Conservation (phyloP, 2,888 invertebrate species). For the Drosophila neotestacea region DNA sequence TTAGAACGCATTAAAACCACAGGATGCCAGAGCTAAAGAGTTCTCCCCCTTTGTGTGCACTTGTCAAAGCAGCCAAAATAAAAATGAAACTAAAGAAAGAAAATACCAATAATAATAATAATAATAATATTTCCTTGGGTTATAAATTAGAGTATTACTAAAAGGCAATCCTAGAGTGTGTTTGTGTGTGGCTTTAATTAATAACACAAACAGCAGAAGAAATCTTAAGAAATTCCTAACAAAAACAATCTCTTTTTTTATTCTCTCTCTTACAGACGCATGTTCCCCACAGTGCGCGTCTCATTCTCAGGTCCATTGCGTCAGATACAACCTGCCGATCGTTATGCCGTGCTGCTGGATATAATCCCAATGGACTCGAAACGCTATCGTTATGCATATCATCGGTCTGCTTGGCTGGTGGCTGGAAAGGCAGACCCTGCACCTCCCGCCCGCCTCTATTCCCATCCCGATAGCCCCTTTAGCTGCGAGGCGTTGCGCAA, state of each 20-base stretch:
- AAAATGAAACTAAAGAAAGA: not conserved
- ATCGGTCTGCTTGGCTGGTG: conserved; percentile 98
- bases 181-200: conserved; percentile 56
- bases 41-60: conserved; percentile 61
- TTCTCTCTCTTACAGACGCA: conserved; percentile 89
- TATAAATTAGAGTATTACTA: conserved; percentile 67
- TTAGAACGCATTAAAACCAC: conserved; percentile 77
- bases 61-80: conserved; percentile 61
- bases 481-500: conserved; percentile 97
- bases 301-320: conserved; percentile 91
- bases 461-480: conserved; percentile 98
- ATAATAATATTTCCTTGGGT: conserved; percentile 36
- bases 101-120: conserved; percentile 7
- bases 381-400: conserved; percentile 98
- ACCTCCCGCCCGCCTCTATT: conserved; percentile 95
- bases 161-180: not conserved
- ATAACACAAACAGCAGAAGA: conserved; percentile 26
- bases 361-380: conserved; percentile 98
- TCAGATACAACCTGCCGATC: conserved; percentile 90
- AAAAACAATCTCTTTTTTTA: conserved; percentile 20
- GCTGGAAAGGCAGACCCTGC: conserved; percentile 99
- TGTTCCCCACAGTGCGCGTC: conserved; percentile 98
- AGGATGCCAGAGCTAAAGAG: conserved; percentile 72
- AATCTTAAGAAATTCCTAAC: conserved; percentile 42
- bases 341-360: conserved; percentile 97